These are phyloP conservation scores for Amorpha juglandis DNA, from an alignment of 2,888 invertebrate species.

Conservation along the genomic window DNA sequence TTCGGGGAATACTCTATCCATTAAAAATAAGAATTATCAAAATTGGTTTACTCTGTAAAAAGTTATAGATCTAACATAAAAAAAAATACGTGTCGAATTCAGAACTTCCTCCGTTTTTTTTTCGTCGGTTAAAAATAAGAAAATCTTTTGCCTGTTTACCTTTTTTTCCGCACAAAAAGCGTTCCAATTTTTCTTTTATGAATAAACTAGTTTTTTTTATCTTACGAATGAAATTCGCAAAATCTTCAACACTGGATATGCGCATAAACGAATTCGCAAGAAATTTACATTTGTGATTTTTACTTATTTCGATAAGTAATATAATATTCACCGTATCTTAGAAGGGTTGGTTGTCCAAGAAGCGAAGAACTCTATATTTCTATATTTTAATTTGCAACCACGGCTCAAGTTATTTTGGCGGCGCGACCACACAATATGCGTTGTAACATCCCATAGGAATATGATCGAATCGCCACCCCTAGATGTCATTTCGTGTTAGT, in stretches of 20 bases:
- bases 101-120: too few relatives aligned
- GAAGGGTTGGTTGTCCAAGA: conserved; percentile 42
- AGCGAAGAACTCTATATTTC: background rate
- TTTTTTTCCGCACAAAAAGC: background rate
- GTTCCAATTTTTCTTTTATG: conserved; percentile 9
- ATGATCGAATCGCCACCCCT: conserved; percentile 49
- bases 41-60: too few relatives aligned
- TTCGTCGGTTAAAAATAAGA: background rate
- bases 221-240: background rate
- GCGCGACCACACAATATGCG: conserved; percentile 48
- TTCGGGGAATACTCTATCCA: too few relatives aligned
- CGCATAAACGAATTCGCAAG: conserved; percentile 49
- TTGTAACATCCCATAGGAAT: conserved; percentile 51
- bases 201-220: background rate
- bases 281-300: conserved; percentile 59
- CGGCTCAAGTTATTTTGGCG: conserved; percentile 42
- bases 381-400: conserved; percentile 3
- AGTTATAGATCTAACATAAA: too few relatives aligned
- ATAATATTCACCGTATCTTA: conserved; percentile 55
- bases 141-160: background rate
- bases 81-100: too few relatives aligned
- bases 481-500: conserved; percentile 56
- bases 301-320: conserved; percentile 60
- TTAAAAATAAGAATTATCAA: too few relatives aligned
- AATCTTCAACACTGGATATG: conserved; percentile 37